A percentile compares a stretch with the other conserved stretches of the same genome.
phyloP scores from a whole-genome alignment of 2,113 vertebrate genomes.

The Collichthys lucidus region DNA sequence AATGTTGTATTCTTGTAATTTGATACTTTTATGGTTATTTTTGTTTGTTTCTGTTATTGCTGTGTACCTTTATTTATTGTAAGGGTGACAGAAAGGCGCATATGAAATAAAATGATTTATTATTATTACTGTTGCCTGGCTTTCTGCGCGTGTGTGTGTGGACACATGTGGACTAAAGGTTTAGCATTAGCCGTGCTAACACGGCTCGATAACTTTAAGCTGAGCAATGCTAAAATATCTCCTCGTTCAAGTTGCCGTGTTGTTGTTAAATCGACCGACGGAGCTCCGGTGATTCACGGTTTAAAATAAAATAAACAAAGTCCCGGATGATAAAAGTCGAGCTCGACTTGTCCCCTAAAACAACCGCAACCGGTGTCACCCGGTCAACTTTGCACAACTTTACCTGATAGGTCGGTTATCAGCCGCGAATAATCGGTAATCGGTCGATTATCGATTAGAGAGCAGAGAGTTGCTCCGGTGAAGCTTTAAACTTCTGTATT shows the following conservation, averaged over 20 bases:
- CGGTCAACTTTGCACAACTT: slow-evolving; percentile 8
- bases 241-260: not conserved
- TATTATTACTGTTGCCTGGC: not conserved
- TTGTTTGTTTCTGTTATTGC: no score
- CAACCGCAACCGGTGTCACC: slow-evolving; percentile 61
- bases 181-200: slow-evolving; percentile 64
- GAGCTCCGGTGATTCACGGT: not conserved
- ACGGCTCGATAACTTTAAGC: slow-evolving; percentile 15
- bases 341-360: not conserved
- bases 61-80: no score
- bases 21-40: no score
- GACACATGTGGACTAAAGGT: slow-evolving; percentile 18
- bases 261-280: not conserved
- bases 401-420: not conserved
- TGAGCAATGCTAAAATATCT: no score
- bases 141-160: not conserved
- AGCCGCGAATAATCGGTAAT: fast-evolving
- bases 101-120: no score
- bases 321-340: not conserved
- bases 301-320: not conserved
- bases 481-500: slow-evolving; percentile 6
- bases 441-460: no score
- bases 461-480: fast-evolving
- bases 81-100: no score
- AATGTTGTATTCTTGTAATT: no score